Percentiles rank a stretch among this genome's conserved stretches.
Conservation (phyloP, 1,140 invertebrate genomes). For the Ceratosolen solmsi region DNA sequence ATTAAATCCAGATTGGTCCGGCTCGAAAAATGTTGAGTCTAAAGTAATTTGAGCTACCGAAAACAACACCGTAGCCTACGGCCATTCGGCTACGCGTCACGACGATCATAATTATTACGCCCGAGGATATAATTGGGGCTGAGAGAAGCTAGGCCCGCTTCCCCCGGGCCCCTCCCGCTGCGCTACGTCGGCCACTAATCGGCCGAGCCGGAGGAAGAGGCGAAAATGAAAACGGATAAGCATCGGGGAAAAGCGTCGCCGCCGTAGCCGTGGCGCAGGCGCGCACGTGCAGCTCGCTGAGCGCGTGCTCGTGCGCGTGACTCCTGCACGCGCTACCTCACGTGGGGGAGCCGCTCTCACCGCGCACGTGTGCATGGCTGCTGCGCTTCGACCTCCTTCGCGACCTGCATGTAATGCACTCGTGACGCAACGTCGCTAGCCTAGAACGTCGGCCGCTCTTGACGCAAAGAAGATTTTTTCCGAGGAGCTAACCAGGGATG, state of each 20-base stretch:
- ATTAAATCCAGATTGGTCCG: too few relatives aligned
- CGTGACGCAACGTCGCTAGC: background rate
- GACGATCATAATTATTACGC: too few relatives aligned
- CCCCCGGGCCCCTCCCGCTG: background rate
- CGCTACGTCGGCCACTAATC: background rate
- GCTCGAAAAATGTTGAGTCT: too few relatives aligned
- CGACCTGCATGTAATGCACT: background rate
- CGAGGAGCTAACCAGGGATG: too few relatives aligned
- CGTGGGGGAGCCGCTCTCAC: background rate
- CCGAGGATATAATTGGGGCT: too few relatives aligned
- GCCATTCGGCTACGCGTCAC: too few relatives aligned
- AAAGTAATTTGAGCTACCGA: too few relatives aligned
- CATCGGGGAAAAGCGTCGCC: too few relatives aligned
- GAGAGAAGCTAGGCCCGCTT: background rate
- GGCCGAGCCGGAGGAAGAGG: too few relatives aligned
- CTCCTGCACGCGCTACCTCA: background rate
- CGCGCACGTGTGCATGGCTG: background rate
- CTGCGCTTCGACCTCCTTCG: background rate
- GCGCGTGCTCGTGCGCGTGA: slow-evolving; percentile 1
- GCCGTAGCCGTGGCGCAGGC: background rate
- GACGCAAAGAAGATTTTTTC: background rate
- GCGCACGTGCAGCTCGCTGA: background rate
- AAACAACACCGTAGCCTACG: too few relatives aligned
- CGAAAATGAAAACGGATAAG: background rate
- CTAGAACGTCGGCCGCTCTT: background rate